Evolutionary conservation across 2,113 vertebrate genomes (phyloP), one percentile per base, ranked within the genome.

Genomic region (Planiliza haematocheilus): DNA sequence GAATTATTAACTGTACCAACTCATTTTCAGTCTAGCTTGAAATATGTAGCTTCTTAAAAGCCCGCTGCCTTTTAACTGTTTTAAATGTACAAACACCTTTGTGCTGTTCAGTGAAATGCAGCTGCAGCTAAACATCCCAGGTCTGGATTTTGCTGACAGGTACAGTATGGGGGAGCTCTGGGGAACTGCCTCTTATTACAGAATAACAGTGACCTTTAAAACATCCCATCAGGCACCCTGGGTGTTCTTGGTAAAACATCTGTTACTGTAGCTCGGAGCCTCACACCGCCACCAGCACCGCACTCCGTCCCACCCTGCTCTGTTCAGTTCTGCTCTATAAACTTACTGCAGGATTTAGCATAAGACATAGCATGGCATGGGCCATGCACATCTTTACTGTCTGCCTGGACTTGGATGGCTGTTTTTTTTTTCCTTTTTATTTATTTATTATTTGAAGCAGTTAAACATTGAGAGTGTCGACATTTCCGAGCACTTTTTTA

Each of bases 171-270:
- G 14, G 46, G 57, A 76, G 53, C 84, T 85, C 79, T 24, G 42
- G 85, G 77, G 78, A 80, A 76, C 48, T 17, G 73, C 78, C 79
- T 91, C 81, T 61, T 83, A 87, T 77, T 75, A 83, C 68, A 77
- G 83, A 74, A 83, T 58, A 89, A 85, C 82, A 61, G 64, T 85
- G 90, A 89, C 88, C 90, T 89, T 88, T 91, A 76, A 82, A 89
- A 18, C 48, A 65, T 86, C 85, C 77, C 88, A 82, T 84, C 80
- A 81, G 76, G 77, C 81, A 36, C 71, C 43, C 62, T 56, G 76
- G 70, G 77, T 84, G 85, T 90, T 83, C 84, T 73, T 69, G 74
- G 59, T 71, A 49, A 83, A 91, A 82, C 90, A 90, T 87, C 82
- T 91, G 90, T 82, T 88, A 79, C 53, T 59, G 71, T 56, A 62